Evolutionary conservation across 2,888 invertebrate genomes (phyloP).

Genomic region (Drosophila picticornis): DNA sequence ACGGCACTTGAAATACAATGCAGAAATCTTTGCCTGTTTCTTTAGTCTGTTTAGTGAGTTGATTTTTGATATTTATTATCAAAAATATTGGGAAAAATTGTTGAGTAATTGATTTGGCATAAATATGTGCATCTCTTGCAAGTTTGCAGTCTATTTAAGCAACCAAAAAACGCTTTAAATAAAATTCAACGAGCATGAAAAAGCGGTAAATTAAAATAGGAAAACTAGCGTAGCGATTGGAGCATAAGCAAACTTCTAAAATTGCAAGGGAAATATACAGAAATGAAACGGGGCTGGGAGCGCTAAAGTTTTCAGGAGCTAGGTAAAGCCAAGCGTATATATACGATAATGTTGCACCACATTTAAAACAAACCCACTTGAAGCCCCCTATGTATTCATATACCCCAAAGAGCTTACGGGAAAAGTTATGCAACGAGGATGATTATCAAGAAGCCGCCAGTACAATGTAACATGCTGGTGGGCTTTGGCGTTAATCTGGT

Average conservation of each 20-base stretch:
- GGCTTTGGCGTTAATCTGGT: conserved; percentile 45
- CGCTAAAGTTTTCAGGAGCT: neutral
- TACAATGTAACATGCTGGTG: conserved; percentile 33
- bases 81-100: neutral
- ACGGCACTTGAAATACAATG: conserved; percentile 3
- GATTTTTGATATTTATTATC: neutral
- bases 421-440: conserved; percentile 1
- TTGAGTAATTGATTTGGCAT: neutral
- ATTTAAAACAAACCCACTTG: neutral
- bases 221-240: neutral
- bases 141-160: neutral
- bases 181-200: neutral
- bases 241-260: neutral
- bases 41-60: neutral
- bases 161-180: neutral
- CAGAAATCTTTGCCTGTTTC: neutral
- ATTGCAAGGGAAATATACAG: neutral
- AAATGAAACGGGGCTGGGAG: no score
- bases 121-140: no score
- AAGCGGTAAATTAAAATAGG: neutral
- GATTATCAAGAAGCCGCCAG: conserved; percentile 4
- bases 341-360: neutral
- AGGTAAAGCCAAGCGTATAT: neutral
- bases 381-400: neutral
- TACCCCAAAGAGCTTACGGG: neutral